These are phyloP conservation scores for Myotis pilosus DNA, from an alignment of 2,797 vertebrate species.

Conservation along the genomic window DNA sequence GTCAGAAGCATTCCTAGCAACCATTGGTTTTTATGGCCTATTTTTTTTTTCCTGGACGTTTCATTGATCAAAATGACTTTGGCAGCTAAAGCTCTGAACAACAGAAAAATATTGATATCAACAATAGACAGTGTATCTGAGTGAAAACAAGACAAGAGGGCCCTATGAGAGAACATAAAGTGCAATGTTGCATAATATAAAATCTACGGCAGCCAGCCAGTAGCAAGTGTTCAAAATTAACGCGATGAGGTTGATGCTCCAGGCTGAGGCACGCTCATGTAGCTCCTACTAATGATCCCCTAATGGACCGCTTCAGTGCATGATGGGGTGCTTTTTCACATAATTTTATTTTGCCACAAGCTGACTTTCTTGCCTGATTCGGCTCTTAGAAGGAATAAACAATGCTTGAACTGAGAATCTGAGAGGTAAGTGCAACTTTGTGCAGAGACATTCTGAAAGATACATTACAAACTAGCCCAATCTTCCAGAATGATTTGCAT, in stretches of 20 bases:
- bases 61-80: slow-evolving; percentile 69
- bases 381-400: slow-evolving; percentile 65
- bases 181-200: slow-evolving; percentile 60
- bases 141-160: slow-evolving; percentile 62
- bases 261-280: slow-evolving; percentile 71
- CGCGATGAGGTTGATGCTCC: slow-evolving; percentile 69
- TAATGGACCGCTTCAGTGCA: slow-evolving; percentile 64
- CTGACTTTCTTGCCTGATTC: slow-evolving; percentile 60
- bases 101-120: slow-evolving; percentile 43
- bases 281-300: slow-evolving; percentile 64
- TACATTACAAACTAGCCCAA: background rate
- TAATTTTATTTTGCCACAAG: slow-evolving; percentile 70
- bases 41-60: slow-evolving; percentile 30
- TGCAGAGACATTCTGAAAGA: slow-evolving; percentile 42
- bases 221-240: slow-evolving; percentile 71
- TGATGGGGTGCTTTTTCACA: slow-evolving; percentile 72
- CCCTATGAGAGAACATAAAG: slow-evolving; percentile 65
- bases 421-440: slow-evolving; percentile 42
- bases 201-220: slow-evolving; percentile 66
- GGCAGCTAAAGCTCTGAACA: slow-evolving; percentile 56
- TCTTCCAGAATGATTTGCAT: slow-evolving; percentile 10
- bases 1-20: slow-evolving; percentile 63
- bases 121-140: slow-evolving; percentile 61
- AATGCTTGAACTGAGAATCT: slow-evolving; percentile 52
- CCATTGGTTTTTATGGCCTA: slow-evolving; percentile 55